phyloP scores from a whole-genome alignment of 2,888 invertebrate species.

The Drosophila mayaguana region DNA sequence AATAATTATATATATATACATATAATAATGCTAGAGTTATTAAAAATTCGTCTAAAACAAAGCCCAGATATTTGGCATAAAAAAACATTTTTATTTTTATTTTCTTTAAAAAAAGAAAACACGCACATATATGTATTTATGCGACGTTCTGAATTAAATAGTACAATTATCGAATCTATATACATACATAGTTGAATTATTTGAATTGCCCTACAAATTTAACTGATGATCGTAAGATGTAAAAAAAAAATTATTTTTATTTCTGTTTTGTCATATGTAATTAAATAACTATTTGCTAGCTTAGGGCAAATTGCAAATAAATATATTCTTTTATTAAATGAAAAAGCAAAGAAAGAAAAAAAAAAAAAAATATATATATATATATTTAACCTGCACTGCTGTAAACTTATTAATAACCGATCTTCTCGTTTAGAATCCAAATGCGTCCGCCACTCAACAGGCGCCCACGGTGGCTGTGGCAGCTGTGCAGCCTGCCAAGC shows the following conservation, averaged over 20 bases:
- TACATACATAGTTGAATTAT: not conserved
- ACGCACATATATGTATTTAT: not conserved
- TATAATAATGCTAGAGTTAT: not conserved
- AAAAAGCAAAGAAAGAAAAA: not conserved
- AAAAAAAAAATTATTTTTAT: not conserved
- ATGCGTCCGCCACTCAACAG: constrained; percentile 14
- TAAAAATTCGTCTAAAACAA: not conserved
- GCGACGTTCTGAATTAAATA: not conserved
- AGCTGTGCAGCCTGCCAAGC: not conserved
- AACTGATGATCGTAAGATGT: not conserved
- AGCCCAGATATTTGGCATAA: not conserved
- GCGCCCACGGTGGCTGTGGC: not conserved
- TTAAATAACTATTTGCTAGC: not conserved
- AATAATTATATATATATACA: not conserved
- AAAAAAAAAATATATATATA: not conserved
- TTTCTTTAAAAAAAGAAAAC: not conserved
- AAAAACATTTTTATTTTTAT: not conserved
- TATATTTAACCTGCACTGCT: too few relatives aligned
- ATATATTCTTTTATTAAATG: constrained; percentile 7
- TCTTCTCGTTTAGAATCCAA: constrained; percentile 59
- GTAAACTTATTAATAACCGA: constrained; percentile 10
- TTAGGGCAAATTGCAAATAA: constrained; percentile 7
- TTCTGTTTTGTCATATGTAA: too few relatives aligned
- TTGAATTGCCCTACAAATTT: not conserved
- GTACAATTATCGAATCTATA: not conserved